These are phyloP conservation scores for Machimus rusticus DNA, from an alignment of 2,888 invertebrate species.

Conservation along the genomic window DNA sequence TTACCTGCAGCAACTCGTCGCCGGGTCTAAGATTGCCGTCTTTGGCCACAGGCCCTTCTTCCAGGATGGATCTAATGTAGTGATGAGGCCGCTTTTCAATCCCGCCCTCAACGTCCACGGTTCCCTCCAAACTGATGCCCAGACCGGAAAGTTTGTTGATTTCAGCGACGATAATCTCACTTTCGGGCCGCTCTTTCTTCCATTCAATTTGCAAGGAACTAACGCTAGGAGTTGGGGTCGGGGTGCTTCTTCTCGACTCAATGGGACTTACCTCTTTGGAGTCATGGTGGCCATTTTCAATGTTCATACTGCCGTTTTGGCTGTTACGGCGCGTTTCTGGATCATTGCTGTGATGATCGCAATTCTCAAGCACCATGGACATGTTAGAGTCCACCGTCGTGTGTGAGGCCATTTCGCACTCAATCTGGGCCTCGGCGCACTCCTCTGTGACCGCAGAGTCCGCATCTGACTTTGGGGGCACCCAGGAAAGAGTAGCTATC, in stretches of 20 bases:
- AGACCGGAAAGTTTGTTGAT: conserved; percentile 91
- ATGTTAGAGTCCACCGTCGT: conserved; percentile 82
- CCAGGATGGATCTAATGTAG: conserved; percentile 94
- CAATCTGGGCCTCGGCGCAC: conserved; percentile 67
- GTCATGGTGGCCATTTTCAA: conserved; percentile 4
- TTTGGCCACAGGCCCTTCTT: conserved; percentile 95
- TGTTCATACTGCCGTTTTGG: background rate
- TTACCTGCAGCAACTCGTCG: conserved; percentile 96
- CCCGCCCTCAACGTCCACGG: conserved; percentile 97
- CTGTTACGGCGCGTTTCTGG: conserved; percentile 41
- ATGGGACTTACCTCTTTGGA: conserved; percentile 52
- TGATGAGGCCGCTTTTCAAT: conserved; percentile 98
- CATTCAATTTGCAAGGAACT: conserved; percentile 81
- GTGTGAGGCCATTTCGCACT: conserved; percentile 81
- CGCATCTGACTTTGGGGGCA: conserved; percentile 64
- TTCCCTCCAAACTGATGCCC: conserved; percentile 97
- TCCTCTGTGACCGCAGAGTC: conserved; percentile 67
- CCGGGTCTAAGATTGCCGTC: conserved; percentile 91
- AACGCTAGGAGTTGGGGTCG: conserved; percentile 69
- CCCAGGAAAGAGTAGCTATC: conserved; percentile 83
- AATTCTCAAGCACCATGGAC: conserved; percentile 59
- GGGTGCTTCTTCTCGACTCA: conserved; percentile 58
- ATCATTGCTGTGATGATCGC: conserved; percentile 36
- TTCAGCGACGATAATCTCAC: conserved; percentile 91
- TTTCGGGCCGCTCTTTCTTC: conserved; percentile 80